These are phyloP conservation scores for Coremacera marginata DNA, from an alignment of 2,888 invertebrate genomes.

Conservation along the genomic window DNA sequence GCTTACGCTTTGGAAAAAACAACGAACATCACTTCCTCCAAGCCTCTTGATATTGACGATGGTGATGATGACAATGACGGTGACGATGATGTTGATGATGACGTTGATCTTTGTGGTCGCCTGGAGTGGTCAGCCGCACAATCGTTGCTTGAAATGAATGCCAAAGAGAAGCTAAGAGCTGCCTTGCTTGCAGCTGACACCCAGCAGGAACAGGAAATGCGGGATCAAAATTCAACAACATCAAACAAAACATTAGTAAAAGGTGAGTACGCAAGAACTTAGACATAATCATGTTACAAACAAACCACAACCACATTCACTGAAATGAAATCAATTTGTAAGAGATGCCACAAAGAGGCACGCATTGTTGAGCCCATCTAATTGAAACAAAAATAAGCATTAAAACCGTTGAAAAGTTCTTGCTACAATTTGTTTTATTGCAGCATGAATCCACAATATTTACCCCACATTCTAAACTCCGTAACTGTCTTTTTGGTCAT, in stretches of 20 bases:
- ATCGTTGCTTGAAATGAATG: conserved; percentile 67
- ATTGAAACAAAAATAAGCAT: conserved; percentile 2
- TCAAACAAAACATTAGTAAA: conserved; percentile 30
- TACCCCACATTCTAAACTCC: not conserved
- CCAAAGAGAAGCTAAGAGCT: conserved; percentile 58
- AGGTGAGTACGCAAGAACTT: not conserved
- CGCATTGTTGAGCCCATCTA: not conserved
- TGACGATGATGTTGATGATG: conserved; percentile 46
- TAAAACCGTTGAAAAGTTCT: too few species aligned
- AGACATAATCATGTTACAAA: not conserved
- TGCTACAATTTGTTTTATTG: too few species aligned
- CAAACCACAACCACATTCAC: not conserved
- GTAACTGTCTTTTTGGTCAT: not conserved
- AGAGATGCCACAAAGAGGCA: not conserved
- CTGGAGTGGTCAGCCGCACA: conserved; percentile 68
- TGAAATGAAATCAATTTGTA: too few species aligned
- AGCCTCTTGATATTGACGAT: conserved; percentile 50
- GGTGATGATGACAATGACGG: conserved; percentile 46
- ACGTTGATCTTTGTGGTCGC: conserved; percentile 60
- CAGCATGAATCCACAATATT: not conserved
- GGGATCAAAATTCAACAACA: conserved; percentile 36
- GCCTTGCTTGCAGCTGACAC: conserved; percentile 24
- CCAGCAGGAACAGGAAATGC: conserved; percentile 30
- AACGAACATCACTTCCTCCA: conserved; percentile 46
- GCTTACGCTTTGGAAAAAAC: conserved; percentile 42